Evolutionary conservation across 2,113 vertebrate genomes (phyloP).

Genomic region (Porphyrio hochstetteri): DNA sequence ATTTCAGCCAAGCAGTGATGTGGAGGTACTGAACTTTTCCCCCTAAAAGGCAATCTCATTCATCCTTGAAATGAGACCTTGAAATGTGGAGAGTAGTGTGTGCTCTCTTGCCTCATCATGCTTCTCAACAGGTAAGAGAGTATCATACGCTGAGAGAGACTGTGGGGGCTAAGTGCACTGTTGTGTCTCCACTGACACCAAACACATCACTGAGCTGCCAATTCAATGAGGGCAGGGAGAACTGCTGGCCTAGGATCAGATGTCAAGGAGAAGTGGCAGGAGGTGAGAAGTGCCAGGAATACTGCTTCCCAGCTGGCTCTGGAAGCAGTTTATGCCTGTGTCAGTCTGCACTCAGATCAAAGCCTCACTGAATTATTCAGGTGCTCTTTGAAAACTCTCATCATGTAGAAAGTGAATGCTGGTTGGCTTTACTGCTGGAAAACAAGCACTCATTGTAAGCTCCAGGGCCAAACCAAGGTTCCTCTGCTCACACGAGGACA

Average conservation of each 20-base stretch:
- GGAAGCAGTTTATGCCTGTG: slow-evolving; percentile 73
- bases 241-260: slow-evolving; percentile 32
- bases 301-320: slow-evolving; percentile 82
- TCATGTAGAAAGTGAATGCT: slow-evolving; percentile 40
- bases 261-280: slow-evolving; percentile 49
- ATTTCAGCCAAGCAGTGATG: not conserved
- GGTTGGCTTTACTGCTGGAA: slow-evolving; percentile 55
- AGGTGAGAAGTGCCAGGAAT: slow-evolving; percentile 66
- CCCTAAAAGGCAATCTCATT: not conserved
- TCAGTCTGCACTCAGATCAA: slow-evolving; percentile 74
- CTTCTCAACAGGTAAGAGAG: not conserved
- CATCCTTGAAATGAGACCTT: not conserved
- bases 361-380: slow-evolving; percentile 86
- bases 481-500: not conserved
- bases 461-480: not conserved
- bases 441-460: slow-evolving; percentile 43
- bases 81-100: not conserved
- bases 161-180: not conserved
- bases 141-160: not conserved
- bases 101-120: not conserved
- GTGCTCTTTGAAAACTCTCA: slow-evolving; percentile 70
- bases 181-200: not conserved
- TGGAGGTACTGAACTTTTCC: not conserved
- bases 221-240: slow-evolving; percentile 5
- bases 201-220: not conserved